Percentiles rank a stretch among this genome's conserved stretches.
These are phyloP conservation scores for Limnothrissa miodon DNA, from an alignment of 2,113 vertebrate genomes.

Conservation along the genomic window DNA sequence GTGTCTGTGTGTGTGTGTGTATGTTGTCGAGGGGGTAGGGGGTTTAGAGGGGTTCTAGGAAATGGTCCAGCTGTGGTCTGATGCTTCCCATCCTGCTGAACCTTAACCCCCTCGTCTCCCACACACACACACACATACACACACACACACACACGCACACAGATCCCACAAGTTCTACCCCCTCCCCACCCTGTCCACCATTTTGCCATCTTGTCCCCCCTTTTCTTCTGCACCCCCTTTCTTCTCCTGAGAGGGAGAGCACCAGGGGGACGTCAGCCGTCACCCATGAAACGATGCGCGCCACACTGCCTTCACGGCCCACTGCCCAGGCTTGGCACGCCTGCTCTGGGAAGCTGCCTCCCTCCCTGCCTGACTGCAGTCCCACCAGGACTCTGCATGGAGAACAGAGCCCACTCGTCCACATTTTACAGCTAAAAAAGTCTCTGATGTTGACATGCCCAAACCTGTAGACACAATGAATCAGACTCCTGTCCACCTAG, in stretches of 20 bases:
- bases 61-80: slow-evolving; percentile 66
- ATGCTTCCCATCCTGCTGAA: slow-evolving; percentile 57
- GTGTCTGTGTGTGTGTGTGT: background rate
- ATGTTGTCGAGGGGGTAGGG: slow-evolving; percentile 15
- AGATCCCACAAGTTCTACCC: slow-evolving; percentile 42
- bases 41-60: slow-evolving; percentile 57
- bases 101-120: slow-evolving; percentile 16
- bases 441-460: no score
- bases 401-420: slow-evolving; percentile 1
- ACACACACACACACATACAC: slow-evolving; percentile 8
- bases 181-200: background rate
- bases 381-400: background rate
- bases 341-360: slow-evolving; percentile 22
- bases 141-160: background rate
- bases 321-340: slow-evolving; percentile 35
- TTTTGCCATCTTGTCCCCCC: background rate
- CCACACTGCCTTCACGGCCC: slow-evolving; percentile 18
- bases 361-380: background rate
- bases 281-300: slow-evolving; percentile 64
- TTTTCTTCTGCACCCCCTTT: background rate
- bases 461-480: no score
- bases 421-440: no score
- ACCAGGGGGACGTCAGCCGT: slow-evolving; percentile 44
- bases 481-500: no score
- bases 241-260: background rate